These are phyloP conservation scores for Leptinotarsa peninsularis DNA, from an alignment of 2,888 invertebrate species.

Conservation along the genomic window DNA sequence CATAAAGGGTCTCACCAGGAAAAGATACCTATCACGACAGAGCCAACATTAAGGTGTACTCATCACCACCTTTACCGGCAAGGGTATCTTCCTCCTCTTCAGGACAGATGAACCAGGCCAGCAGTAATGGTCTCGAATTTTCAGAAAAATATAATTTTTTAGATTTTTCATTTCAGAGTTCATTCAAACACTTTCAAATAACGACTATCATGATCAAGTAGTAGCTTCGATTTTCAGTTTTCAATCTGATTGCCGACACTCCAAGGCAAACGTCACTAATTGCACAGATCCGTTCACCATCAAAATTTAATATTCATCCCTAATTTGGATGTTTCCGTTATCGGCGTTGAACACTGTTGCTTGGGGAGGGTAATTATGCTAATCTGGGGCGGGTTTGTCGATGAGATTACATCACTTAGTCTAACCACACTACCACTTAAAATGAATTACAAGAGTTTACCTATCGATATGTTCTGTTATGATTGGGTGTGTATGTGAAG, in stretches of 20 bases:
- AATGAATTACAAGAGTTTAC: slow-evolving; percentile 40
- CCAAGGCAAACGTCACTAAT: slow-evolving; percentile 22
- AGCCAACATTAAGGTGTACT: too few relatives aligned
- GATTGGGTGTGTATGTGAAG: neutral
- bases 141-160: too few relatives aligned
- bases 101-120: too few relatives aligned
- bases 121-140: too few relatives aligned
- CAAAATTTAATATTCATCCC: slow-evolving; percentile 47
- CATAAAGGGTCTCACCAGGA: too few relatives aligned
- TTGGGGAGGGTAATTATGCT: slow-evolving; percentile 52
- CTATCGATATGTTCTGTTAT: slow-evolving; percentile 30
- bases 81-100: too few relatives aligned
- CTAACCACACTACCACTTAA: slow-evolving; percentile 43
- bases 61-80: too few relatives aligned
- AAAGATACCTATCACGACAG: too few relatives aligned
- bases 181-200: too few relatives aligned
- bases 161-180: too few relatives aligned
- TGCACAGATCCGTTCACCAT: slow-evolving; percentile 28
- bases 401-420: slow-evolving; percentile 45
- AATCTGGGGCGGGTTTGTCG: slow-evolving; percentile 46
- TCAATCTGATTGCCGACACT: slow-evolving; percentile 8
- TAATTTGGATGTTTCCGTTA: slow-evolving; percentile 49
- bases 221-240: neutral
- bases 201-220: neutral
- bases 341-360: slow-evolving; percentile 52